These are phyloP conservation scores for Pantherophis vulpinus DNA, from an alignment of 2,797 vertebrate genomes.

Conservation along the genomic window DNA sequence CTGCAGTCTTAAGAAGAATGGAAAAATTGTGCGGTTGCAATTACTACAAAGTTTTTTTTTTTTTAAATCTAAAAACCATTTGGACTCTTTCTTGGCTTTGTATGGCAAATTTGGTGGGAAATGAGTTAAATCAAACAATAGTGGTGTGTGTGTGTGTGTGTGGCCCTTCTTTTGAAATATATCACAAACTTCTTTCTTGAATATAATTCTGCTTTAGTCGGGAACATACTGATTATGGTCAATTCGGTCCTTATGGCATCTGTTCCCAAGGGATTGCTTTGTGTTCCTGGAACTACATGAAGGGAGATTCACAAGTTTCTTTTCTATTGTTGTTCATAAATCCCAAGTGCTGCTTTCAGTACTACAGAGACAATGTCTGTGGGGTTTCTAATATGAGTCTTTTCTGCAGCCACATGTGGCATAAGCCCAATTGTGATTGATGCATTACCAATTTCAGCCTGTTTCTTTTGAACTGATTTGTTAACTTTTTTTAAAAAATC, in stretches of 20 bases:
- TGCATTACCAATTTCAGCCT: not conserved
- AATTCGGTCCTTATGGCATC: constrained; percentile 45
- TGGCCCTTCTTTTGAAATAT: not conserved
- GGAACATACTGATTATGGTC: constrained; percentile 30
- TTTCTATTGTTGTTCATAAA: constrained; percentile 5
- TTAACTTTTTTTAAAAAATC: not conserved
- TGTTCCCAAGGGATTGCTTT: constrained; percentile 25
- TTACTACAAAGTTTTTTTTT: no score
- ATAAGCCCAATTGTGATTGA: not conserved
- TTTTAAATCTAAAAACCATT: not conserved
- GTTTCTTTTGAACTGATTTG: not conserved
- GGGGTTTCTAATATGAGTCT: not conserved
- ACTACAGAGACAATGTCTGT: not conserved
- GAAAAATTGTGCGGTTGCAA: not conserved
- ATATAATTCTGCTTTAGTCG: constrained; percentile 36
- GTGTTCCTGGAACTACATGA: constrained; percentile 6
- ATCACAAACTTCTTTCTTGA: constrained; percentile 27
- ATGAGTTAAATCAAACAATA: not conserved
- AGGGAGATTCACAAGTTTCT: constrained; percentile 18
- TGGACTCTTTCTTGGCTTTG: not conserved
- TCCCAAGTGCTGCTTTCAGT: not conserved
- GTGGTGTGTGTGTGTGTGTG: not conserved
- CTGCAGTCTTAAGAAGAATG: not conserved
- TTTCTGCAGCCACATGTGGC: not conserved
- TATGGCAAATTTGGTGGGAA: not conserved